phyloP scores from a whole-genome alignment of 2,113 vertebrate species.

The Pterocles orientalis region DNA sequence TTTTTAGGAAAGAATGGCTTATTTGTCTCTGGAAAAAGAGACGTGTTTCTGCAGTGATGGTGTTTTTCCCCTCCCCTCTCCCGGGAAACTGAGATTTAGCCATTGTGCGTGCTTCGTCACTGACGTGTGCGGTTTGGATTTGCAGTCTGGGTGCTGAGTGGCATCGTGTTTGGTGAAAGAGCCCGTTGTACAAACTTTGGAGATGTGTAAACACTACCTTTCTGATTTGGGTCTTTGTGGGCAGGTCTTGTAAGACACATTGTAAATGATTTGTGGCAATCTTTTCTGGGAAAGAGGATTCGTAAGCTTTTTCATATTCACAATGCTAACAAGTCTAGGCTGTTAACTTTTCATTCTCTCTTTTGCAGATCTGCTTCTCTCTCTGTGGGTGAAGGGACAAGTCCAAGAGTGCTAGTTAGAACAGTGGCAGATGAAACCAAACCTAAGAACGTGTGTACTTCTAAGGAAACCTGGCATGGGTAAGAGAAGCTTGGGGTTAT shows the following conservation, averaged over 20 bases:
- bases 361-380: constrained; percentile 77
- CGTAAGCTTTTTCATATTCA: neutral
- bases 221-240: neutral
- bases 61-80: constrained; percentile 34
- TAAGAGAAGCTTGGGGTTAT: constrained; percentile 66
- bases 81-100: neutral
- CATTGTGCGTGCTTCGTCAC: neutral
- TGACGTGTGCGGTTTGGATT: neutral
- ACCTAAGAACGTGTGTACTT: constrained; percentile 78
- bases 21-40: constrained; percentile 57
- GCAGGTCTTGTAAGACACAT: neutral
- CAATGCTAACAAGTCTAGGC: neutral
- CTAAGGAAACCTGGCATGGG: constrained; percentile 96
- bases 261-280: neutral
- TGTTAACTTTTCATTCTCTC: neutral
- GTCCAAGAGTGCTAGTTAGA: constrained; percentile 76
- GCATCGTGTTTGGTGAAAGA: neutral
- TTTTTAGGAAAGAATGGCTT: constrained; percentile 67
- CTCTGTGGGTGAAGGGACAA: constrained; percentile 77
- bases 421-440: constrained; percentile 83
- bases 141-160: neutral
- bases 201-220: neutral
- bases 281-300: neutral
- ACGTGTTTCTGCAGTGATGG: neutral
- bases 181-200: neutral